These are phyloP conservation scores for Pristiophorus japonicus DNA, from an alignment of 2,113 vertebrate genomes.

Conservation along the genomic window DNA sequence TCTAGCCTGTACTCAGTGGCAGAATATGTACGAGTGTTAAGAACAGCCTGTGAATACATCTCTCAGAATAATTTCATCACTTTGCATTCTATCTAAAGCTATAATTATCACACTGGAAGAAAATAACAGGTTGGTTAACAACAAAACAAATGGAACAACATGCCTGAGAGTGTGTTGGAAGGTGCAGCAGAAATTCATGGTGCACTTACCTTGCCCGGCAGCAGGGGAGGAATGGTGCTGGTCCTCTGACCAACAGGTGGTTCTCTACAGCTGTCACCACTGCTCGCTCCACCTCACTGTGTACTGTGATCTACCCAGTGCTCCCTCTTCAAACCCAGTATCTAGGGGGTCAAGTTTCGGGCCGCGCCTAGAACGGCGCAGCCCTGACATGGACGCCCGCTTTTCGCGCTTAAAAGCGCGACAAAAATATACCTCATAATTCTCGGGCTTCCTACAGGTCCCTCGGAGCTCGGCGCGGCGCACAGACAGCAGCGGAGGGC, in stretches of 20 bases:
- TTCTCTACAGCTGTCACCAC: neutral
- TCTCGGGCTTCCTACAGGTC: no score
- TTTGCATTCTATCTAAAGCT: neutral
- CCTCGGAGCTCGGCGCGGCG: no score
- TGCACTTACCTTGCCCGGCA: no score
- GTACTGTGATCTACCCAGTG: neutral
- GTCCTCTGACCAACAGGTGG: neutral
- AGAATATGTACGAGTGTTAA: neutral
- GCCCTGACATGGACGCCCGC: no score
- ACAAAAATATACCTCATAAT: no score
- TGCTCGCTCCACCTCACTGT: neutral
- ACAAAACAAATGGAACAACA: neutral
- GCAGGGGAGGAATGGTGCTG: neutral
- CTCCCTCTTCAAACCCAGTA: neutral
- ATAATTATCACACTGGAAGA: neutral
- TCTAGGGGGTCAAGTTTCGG: no score
- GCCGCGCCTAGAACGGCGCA: no score
- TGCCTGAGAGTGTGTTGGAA: neutral
- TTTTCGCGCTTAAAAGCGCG: no score
- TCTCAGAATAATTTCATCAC: constrained; percentile 20
- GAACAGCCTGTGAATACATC: neutral
- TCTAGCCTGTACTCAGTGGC: neutral
- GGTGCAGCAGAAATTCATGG: neutral
- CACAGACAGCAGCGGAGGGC: no score
- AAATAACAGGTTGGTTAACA: neutral